phyloP scores from a whole-genome alignment of 2,113 vertebrate genomes.

The Colinus virginianus region DNA sequence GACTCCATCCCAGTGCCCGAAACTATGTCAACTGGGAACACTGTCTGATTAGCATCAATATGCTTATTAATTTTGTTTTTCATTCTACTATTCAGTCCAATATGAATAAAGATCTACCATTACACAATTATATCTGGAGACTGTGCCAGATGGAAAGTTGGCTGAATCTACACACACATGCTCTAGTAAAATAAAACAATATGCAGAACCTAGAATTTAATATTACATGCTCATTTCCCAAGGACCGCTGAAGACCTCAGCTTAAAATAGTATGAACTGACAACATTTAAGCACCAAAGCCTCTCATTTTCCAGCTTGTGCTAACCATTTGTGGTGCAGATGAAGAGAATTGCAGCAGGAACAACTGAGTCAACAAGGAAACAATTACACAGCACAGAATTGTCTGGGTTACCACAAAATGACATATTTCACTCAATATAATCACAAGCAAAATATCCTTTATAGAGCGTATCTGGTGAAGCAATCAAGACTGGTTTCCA shows the following conservation, averaged over 20 bases:
- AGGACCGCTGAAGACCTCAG: constrained; percentile 17
- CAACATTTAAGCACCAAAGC: neutral
- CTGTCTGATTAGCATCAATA: neutral
- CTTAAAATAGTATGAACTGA: neutral
- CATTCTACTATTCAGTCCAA: neutral
- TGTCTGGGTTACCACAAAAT: neutral
- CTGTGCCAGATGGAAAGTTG: neutral
- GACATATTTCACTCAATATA: neutral
- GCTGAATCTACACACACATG: neutral
- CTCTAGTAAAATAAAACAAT: neutral
- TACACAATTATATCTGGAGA: neutral
- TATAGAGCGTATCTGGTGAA: neutral
- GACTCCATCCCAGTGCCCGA: neutral
- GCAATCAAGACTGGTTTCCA: neutral
- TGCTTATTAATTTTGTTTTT: neutral
- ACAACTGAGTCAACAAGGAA: constrained; percentile 32
- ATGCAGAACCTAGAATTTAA: constrained; percentile 21
- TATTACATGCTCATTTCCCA: constrained; percentile 18
- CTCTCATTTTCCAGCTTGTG: constrained; percentile 21
- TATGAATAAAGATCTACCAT: neutral
- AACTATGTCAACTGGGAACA: neutral
- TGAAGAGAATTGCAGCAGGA: neutral
- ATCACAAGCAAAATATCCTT: constrained; percentile 13
- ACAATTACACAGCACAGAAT: constrained; percentile 19
- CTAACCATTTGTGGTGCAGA: neutral